These are phyloP conservation scores for Nasonovia ribisnigri DNA, from an alignment of 2,888 invertebrate species.

Conservation along the genomic window DNA sequence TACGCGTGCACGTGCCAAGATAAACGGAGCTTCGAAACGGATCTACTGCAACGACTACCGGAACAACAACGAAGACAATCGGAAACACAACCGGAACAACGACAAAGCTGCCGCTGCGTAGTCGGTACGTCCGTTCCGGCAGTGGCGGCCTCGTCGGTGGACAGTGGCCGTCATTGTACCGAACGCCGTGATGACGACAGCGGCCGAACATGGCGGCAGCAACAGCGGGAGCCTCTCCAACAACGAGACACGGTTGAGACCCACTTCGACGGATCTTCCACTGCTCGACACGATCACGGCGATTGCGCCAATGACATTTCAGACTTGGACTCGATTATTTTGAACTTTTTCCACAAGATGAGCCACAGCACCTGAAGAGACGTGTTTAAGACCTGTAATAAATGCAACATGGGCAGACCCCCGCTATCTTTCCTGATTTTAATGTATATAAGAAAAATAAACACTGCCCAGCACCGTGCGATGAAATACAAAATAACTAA, in stretches of 20 bases:
- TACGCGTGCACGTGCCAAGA: not conserved
- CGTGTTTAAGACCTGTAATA: not conserved
- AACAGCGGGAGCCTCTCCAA: not conserved
- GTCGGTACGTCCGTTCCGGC: not conserved
- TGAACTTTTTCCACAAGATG: constrained; percentile 13
- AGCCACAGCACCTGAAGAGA: not conserved
- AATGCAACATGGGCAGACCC: not conserved
- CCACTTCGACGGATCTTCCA: too few relatives aligned
- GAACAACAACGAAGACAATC: not conserved
- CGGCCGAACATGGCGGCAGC: too few relatives aligned
- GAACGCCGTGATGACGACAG: too few relatives aligned
- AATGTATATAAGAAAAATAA: not conserved
- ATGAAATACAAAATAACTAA: not conserved
- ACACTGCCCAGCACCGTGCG: not conserved
- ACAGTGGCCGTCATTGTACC: too few relatives aligned
- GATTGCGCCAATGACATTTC: not conserved
- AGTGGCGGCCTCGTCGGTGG: too few relatives aligned
- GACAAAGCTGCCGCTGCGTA: not conserved
- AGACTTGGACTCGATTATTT: not conserved
- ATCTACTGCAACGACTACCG: not conserved
- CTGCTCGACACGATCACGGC: not conserved
- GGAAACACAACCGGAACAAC: not conserved
- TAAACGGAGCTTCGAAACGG: not conserved
- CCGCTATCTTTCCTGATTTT: not conserved
- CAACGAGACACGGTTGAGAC: not conserved